Evolutionary conservation across 1,140 invertebrate genomes (phyloP).

Genomic region (Drosophila prosaltans): DNA sequence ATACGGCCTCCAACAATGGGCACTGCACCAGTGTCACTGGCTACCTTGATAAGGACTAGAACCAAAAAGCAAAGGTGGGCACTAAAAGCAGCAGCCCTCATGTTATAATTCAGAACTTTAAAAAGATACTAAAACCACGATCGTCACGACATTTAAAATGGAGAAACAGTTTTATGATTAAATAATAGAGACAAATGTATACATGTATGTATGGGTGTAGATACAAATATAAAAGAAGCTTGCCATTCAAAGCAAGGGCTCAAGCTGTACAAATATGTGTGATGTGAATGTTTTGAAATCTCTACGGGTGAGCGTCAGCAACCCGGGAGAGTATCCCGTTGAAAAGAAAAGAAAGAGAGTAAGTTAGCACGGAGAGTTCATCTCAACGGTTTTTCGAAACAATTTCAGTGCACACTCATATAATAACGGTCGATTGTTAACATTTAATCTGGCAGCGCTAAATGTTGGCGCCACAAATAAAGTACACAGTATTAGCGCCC

Average conservation of each 20-base stretch:
- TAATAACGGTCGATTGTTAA: too few species aligned
- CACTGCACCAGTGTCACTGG: slow-evolving; percentile 23
- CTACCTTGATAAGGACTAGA: slow-evolving; percentile 9
- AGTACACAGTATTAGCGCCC: background rate
- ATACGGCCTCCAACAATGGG: slow-evolving; percentile 66
- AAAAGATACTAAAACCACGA: slow-evolving; percentile 56
- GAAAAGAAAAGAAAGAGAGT: background rate
- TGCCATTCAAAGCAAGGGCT: slow-evolving; percentile 30
- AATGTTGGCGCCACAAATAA: background rate
- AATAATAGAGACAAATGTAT: slow-evolving; percentile 35
- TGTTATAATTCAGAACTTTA: slow-evolving; percentile 44
- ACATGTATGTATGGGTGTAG: background rate
- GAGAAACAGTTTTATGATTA: slow-evolving; percentile 53
- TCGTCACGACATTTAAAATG: slow-evolving; percentile 52
- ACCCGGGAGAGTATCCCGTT: background rate
- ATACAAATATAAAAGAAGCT: slow-evolving; percentile 39
- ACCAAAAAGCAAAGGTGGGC: slow-evolving; percentile 19
- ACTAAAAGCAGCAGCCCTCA: slow-evolving; percentile 50
- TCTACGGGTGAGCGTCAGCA: slow-evolving; percentile 54
- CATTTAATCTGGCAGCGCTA: background rate
- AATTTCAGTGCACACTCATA: too few species aligned
- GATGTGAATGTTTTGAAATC: slow-evolving; percentile 65
- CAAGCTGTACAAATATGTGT: slow-evolving; percentile 73
- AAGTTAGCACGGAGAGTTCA: too few species aligned
- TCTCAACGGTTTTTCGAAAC: too few species aligned